phyloP scores from a whole-genome alignment of 2,797 vertebrate genomes.

The Acanthurus lineatus region DNA sequence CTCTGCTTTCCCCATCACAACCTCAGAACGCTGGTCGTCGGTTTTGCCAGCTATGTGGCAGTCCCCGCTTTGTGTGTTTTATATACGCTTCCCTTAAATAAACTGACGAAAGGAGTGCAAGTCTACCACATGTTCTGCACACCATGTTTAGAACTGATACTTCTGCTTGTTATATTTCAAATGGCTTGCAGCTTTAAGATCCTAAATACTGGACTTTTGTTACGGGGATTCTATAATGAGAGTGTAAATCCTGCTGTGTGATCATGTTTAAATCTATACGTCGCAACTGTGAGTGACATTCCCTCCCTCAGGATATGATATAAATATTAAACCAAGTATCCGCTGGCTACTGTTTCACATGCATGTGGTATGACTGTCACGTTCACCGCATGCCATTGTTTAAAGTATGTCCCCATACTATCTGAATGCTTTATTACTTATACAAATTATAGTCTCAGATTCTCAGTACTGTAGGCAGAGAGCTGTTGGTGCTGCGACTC shows the following conservation, averaged over 20 bases:
- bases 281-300: constrained; percentile 24
- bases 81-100: constrained; percentile 86
- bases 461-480: background rate
- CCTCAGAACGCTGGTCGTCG: constrained; percentile 83
- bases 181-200: constrained; percentile 54
- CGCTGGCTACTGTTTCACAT: constrained; percentile 65
- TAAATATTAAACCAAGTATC: constrained; percentile 66
- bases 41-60: constrained; percentile 79
- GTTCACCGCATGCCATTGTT: constrained; percentile 33
- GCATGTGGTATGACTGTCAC: constrained; percentile 35
- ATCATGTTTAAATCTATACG: constrained; percentile 61
- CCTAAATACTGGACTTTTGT: constrained; percentile 51
- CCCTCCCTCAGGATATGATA: constrained; percentile 28
- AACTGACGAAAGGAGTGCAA: constrained; percentile 76
- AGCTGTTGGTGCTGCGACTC: constrained; percentile 15
- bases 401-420: constrained; percentile 39
- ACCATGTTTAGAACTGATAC: constrained; percentile 68
- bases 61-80: constrained; percentile 78
- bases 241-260: constrained; percentile 58
- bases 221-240: constrained; percentile 55
- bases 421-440: constrained; percentile 13
- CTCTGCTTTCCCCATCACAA: constrained; percentile 78
- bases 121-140: constrained; percentile 77
- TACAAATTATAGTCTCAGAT: constrained; percentile 2
- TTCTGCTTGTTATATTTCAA: constrained; percentile 58